phyloP scores from a whole-genome alignment of 2,797 vertebrate genomes.

The Luscinia luscinia region DNA sequence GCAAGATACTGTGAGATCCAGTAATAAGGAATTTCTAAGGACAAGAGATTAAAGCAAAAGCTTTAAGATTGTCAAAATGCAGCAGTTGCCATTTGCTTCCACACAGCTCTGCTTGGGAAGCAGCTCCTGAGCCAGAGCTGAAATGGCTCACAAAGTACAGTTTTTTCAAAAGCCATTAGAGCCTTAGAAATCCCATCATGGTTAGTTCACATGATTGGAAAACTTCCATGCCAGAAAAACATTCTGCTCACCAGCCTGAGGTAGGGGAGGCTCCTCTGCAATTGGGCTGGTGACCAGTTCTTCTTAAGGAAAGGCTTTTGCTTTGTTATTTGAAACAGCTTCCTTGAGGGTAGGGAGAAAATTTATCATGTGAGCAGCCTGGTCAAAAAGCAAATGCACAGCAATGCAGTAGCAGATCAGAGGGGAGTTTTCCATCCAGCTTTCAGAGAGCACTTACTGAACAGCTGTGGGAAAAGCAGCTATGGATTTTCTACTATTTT shows the following conservation, averaged over 20 bases:
- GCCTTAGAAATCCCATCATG: background rate
- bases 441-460: background rate
- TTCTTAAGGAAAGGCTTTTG: background rate
- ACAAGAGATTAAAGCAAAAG: conserved; percentile 11
- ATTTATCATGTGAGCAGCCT: background rate
- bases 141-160: background rate
- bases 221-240: conserved; percentile 8
- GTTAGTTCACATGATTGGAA: background rate
- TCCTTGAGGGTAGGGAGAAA: background rate
- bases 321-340: background rate
- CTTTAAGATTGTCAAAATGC: background rate
- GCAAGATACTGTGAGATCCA: background rate
- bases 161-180: conserved; percentile 38
- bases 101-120: background rate
- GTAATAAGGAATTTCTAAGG: background rate
- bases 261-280: conserved; percentile 12
- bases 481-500: background rate
- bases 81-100: conserved; percentile 8
- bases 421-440: background rate
- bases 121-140: background rate
- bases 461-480: background rate
- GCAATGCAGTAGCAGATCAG: background rate
- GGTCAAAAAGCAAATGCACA: background rate
- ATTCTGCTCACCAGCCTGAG: background rate
- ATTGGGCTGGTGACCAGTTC: background rate